Evolutionary conservation across 2,888 invertebrate genomes (phyloP), one percentile per base, ranked within the genome.

Genomic region (Alviniconcha strummeri): DNA sequence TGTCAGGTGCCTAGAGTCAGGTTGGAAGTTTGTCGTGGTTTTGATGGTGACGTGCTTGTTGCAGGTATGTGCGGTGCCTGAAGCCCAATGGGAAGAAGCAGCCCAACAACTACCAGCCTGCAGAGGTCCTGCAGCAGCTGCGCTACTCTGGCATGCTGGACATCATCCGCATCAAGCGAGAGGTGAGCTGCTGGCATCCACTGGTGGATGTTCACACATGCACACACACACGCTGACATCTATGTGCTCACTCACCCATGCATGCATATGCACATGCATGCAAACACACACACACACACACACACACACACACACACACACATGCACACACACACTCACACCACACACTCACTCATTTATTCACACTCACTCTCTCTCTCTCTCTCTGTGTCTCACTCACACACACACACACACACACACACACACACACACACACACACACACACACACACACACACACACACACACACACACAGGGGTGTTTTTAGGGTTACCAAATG

Each of bases 131-230:
- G 17, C 85, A 88, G 52, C 92, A 92, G 86, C 86, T 92, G 9
- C 84, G 88, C n/a, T 92, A 91, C 85, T 91, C 91, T 57, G 92
- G 92, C 67, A 92, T 92, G 91, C 83, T 92, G 83, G 92, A 92
- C 82, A 91, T 92, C 76, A 91, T 92, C 77, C 87, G 91, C 52
- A 92, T 92, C 82, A 92, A 92, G 86, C 86, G 89, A 85, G 92
- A 92, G 91, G 92, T 92, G 80, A 76, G 87, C 6, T 5, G n/a
- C 36, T 11, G 36, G 36, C 64, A 64, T 15, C 9, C 64, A 64
- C 4, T 1, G 11, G 15, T 15, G 64, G 11, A 64, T 15, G 4
- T 15, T 13, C 64, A 3, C 64, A 64, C 4, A 64, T 15, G 64
- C 64, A 64, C 64, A 64, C 3, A 64, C 64, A 64, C 64, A 15